Conservation (phyloP, 2,888 invertebrate species). For the Ichneumoninae sp. region DNA sequence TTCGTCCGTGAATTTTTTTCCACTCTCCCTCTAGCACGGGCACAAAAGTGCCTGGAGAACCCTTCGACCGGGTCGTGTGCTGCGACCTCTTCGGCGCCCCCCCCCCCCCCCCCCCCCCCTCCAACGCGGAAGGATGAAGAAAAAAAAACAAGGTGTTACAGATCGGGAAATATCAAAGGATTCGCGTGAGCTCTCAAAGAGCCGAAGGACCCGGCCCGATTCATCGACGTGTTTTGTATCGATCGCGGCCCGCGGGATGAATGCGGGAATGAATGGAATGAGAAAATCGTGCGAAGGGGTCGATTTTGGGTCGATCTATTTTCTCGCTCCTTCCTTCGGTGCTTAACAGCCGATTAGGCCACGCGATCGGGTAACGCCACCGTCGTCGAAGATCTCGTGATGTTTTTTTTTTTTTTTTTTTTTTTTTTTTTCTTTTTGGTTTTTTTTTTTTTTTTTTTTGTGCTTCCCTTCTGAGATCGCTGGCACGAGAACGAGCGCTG, state of each 20-base stretch:
- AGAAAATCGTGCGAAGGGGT: conserved; percentile 8
- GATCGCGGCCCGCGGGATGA: conserved; percentile 52
- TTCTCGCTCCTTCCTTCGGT: conserved; percentile 37
- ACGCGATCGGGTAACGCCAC: conserved; percentile 69
- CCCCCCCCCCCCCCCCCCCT: conserved; percentile 33
- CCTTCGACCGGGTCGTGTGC: conserved; percentile 68
- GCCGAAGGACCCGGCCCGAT: conserved; percentile 20
- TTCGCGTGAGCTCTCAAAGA: conserved; percentile 68
- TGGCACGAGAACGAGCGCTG: neutral
- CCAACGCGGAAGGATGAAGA: conserved; percentile 34
- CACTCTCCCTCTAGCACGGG: neutral
- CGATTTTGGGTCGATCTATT: conserved; percentile 36
- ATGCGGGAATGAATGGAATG: conserved; percentile 56
- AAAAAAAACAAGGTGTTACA: conserved; percentile 79
- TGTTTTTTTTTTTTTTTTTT: conserved; percentile 3
- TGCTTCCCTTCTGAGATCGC: neutral
- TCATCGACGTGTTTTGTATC: conserved; percentile 50
- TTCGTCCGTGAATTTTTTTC: conserved; percentile 70
- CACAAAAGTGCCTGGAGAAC: conserved; percentile 57
- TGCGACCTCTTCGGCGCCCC: conserved; percentile 36
- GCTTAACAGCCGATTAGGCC: conserved; percentile 71
- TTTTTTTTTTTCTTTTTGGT: too few relatives aligned
- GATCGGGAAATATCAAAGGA: conserved; percentile 75
- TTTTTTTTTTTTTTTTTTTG: too few relatives aligned
- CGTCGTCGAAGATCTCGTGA: conserved; percentile 38